These are phyloP conservation scores for Atopsyche davidsoni DNA, from an alignment of 1,140 invertebrate species.

Conservation along the genomic window DNA sequence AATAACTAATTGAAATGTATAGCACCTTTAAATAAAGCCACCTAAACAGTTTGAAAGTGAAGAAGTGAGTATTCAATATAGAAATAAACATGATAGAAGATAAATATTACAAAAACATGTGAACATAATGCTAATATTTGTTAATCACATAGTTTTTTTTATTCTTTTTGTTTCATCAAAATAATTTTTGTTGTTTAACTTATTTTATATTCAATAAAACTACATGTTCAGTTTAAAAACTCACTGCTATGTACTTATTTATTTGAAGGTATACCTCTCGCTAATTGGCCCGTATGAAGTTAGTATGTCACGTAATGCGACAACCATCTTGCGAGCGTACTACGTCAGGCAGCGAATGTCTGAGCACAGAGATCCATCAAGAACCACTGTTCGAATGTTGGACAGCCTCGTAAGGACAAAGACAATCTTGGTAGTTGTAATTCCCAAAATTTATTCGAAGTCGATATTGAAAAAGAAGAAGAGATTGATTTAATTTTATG, in stretches of 20 bases:
- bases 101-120: too few relatives aligned
- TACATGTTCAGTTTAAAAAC: not conserved
- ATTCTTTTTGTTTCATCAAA: too few relatives aligned
- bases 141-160: too few relatives aligned
- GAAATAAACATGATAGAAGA: too few relatives aligned
- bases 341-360: slow-evolving; percentile 72
- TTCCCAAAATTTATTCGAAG: slow-evolving; percentile 9
- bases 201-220: slow-evolving; percentile 32
- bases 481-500: slow-evolving; percentile 19
- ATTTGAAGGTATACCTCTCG: slow-evolving; percentile 68
- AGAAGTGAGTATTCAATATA: too few relatives aligned
- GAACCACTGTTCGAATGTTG: slow-evolving; percentile 80
- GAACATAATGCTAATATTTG: too few relatives aligned
- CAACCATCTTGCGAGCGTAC: slow-evolving; percentile 64
- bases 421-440: slow-evolving; percentile 2
- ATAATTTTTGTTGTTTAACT: too few relatives aligned
- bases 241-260: too few relatives aligned
- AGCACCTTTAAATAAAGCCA: too few relatives aligned
- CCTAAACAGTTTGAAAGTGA: too few relatives aligned
- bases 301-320: slow-evolving; percentile 58
- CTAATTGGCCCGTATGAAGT: slow-evolving; percentile 65
- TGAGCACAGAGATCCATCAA: slow-evolving; percentile 62
- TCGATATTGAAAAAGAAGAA: slow-evolving; percentile 8
- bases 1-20: too few relatives aligned
- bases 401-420: slow-evolving; percentile 66